These are phyloP conservation scores for Cynodonichthys magdalenae DNA, from an alignment of 2,797 vertebrate species.

Conservation along the genomic window DNA sequence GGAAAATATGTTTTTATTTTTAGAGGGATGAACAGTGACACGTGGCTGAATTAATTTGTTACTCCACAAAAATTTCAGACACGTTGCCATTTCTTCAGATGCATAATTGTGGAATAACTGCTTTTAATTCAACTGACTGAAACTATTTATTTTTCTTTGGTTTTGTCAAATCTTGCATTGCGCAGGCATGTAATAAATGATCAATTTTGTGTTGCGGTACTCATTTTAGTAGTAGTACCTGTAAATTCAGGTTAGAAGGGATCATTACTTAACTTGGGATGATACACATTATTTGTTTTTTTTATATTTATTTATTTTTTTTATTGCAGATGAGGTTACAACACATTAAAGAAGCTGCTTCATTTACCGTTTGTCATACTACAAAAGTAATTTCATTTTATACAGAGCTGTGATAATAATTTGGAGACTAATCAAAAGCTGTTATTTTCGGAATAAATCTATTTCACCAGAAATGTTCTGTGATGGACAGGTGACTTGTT, in stretches of 20 bases:
- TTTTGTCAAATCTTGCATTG: neutral
- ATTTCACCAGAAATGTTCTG: neutral
- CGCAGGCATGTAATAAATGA: neutral
- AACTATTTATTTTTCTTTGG: neutral
- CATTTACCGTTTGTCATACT: too few species aligned
- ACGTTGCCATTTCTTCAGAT: neutral
- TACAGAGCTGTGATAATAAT: neutral
- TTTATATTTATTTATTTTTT: too few species aligned
- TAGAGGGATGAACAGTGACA: neutral
- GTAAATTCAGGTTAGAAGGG: neutral
- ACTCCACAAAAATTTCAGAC: neutral
- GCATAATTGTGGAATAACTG: conserved; percentile 2
- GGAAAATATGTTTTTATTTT: neutral
- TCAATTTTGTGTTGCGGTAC: neutral
- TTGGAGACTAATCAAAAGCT: neutral
- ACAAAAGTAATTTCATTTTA: too few species aligned
- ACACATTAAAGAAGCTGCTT: too few species aligned
- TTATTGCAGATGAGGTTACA: too few species aligned
- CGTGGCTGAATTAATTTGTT: neutral
- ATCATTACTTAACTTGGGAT: too few species aligned
- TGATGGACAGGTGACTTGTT: too few species aligned
- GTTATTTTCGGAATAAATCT: too few species aligned
- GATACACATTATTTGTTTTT: too few species aligned
- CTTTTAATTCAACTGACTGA: neutral
- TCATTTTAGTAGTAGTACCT: neutral